These are phyloP conservation scores for Hirudinaria manillensis DNA, from an alignment of 2,888 invertebrate species.

Conservation along the genomic window DNA sequence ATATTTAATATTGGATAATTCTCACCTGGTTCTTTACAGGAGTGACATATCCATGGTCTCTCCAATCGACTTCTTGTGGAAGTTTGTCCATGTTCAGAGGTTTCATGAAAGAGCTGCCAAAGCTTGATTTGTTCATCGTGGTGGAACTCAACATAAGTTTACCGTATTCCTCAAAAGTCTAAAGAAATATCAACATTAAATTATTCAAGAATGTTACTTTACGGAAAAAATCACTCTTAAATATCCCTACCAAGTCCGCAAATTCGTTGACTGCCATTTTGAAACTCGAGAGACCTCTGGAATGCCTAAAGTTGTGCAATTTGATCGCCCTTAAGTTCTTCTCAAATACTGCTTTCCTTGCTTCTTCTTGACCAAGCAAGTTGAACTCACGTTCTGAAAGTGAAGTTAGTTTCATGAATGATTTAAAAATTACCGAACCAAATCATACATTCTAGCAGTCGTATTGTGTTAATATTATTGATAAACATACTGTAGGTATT, in stretches of 20 bases:
- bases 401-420: neutral
- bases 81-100: neutral
- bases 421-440: neutral
- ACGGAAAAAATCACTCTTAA: neutral
- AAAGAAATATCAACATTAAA: neutral
- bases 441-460: neutral
- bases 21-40: constrained; percentile 21
- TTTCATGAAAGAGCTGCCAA: constrained; percentile 3
- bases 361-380: constrained; percentile 24
- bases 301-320: constrained; percentile 38
- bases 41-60: constrained; percentile 36
- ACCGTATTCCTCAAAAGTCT: constrained; percentile 36
- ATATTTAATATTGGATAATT: neutral
- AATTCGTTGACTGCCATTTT: constrained; percentile 41
- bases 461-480: neutral
- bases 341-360: constrained; percentile 28
- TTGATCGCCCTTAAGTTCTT: constrained; percentile 36
- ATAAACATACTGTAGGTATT: neutral
- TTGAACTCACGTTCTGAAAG: constrained; percentile 31
- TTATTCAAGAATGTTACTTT: neutral
- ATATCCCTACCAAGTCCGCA: constrained; percentile 40
- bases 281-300: constrained; percentile 38
- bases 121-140: constrained; percentile 22
- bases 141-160: constrained; percentile 35
- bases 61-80: constrained; percentile 45